A percentile compares a stretch with the other conserved stretches of the same genome.
Evolutionary conservation across 1,140 invertebrate genomes (phyloP).

Genomic region (Rhagoletis zephyria): DNA sequence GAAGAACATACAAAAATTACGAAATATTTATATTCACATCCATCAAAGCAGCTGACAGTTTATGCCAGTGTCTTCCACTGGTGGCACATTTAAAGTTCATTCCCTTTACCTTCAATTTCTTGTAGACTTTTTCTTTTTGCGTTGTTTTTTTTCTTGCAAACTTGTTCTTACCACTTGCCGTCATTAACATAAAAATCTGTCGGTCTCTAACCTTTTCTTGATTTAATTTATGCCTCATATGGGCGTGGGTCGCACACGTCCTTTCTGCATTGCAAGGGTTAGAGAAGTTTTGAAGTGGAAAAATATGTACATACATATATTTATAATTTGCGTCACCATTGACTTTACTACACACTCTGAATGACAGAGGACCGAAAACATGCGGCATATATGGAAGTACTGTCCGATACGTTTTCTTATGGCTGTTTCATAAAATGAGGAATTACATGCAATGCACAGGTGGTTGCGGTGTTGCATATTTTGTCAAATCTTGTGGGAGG

Average conservation of each 20-base stretch:
- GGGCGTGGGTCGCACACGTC: not conserved
- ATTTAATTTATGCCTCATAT: not conserved
- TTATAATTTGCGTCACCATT: not conserved
- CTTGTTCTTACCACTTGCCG: not conserved
- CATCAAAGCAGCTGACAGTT: not conserved
- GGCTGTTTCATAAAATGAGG: not conserved
- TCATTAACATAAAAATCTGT: conserved; percentile 22
- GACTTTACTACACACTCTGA: not conserved
- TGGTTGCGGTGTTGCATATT: not conserved
- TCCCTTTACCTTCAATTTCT: not conserved
- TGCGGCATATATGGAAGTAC: not conserved
- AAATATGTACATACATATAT: not conserved
- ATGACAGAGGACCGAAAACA: not conserved
- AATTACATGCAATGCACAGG: not conserved
- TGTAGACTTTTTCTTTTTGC: not conserved
- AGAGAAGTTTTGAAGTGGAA: not conserved
- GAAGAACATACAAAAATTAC: no score
- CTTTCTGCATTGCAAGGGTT: not conserved
- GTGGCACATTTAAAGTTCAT: not conserved
- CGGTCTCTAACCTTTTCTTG: not conserved
- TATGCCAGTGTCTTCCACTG: not conserved
- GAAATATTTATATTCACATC: not conserved
- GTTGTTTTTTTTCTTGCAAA: not conserved
- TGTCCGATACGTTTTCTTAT: not conserved
- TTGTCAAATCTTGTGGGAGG: not conserved